Evolutionary conservation across 2,888 invertebrate genomes (phyloP).

Genomic region (Neocrepidodera transversa): DNA sequence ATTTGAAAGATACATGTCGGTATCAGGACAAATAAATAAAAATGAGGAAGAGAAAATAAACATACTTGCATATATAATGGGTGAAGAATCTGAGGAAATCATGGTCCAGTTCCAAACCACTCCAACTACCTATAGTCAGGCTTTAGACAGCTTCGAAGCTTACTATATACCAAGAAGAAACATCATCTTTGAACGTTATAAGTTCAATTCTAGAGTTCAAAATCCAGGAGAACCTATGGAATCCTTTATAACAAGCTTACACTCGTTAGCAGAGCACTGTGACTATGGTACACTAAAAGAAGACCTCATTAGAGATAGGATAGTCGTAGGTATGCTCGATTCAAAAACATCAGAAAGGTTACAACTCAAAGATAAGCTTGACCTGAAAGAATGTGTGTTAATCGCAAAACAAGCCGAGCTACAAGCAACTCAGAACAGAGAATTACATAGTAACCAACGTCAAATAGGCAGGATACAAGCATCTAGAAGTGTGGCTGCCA

Average conservation of each 20-base stretch:
- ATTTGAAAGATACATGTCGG: slow-evolving; percentile 22
- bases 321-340: slow-evolving; percentile 43
- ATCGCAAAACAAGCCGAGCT: slow-evolving; percentile 31
- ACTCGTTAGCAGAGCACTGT: slow-evolving; percentile 40
- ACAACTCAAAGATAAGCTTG: slow-evolving; percentile 6
- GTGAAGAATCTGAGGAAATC: slow-evolving; percentile 19
- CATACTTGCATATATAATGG: slow-evolving; percentile 41
- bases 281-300: slow-evolving; percentile 42
- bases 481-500: neutral
- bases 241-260: slow-evolving; percentile 41
- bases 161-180: slow-evolving; percentile 40
- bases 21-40: slow-evolving; percentile 17
- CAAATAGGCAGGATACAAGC: neutral
- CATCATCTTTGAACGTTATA: slow-evolving; percentile 38
- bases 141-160: slow-evolving; percentile 18
- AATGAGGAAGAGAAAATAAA: slow-evolving; percentile 39
- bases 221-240: slow-evolving; percentile 31
- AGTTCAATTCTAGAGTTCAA: slow-evolving; percentile 40
- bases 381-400: slow-evolving; percentile 9
- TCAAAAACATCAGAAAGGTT: slow-evolving; percentile 32
- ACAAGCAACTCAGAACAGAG: slow-evolving; percentile 7
- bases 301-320: slow-evolving; percentile 44
- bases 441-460: neutral
- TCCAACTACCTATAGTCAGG: too few relatives aligned
- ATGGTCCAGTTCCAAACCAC: too few relatives aligned